Percentiles rank a stretch among this genome's conserved stretches.
phyloP scores from a whole-genome alignment of 2,888 invertebrate species.

The Chymomyza caudatula region DNA sequence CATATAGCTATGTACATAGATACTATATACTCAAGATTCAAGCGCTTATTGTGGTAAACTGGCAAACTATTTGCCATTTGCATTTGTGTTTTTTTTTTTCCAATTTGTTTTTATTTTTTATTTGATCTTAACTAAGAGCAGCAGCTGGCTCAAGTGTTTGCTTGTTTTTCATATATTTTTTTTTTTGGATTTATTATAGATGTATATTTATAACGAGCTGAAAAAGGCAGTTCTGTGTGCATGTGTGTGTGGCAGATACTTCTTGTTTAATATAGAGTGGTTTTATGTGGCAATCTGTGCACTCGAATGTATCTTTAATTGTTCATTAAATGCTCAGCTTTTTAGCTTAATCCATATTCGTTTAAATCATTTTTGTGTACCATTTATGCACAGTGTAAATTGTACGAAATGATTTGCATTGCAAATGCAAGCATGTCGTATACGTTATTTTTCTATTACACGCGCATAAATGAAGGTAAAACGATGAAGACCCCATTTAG shows the following conservation, averaged over 20 bases:
- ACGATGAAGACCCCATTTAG: background rate
- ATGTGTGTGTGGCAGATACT: background rate
- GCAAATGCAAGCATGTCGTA: background rate
- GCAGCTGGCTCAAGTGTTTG: constrained; percentile 49
- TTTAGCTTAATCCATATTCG: background rate
- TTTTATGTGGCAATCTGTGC: constrained; percentile 38
- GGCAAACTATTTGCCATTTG: background rate
- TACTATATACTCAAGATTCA: background rate
- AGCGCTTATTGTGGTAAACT: background rate
- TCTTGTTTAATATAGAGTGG: background rate
- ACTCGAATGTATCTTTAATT: constrained; percentile 34
- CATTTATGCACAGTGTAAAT: background rate
- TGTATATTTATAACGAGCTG: background rate
- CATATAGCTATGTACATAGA: background rate
- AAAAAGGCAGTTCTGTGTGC: background rate
- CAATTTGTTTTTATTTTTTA: constrained; percentile 22
- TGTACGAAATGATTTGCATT: too few species aligned
- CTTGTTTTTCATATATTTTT: constrained; percentile 30
- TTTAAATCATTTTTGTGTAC: background rate
- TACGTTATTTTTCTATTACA: background rate
- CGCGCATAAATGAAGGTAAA: background rate
- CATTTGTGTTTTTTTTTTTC: constrained; percentile 3
- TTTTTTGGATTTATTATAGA: background rate
- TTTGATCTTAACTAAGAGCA: constrained; percentile 22
- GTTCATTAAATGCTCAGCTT: constrained; percentile 7